Evolutionary conservation across 2,888 invertebrate genomes (phyloP), one percentile per base, ranked within the genome.

Genomic region (Pammene aurita): DNA sequence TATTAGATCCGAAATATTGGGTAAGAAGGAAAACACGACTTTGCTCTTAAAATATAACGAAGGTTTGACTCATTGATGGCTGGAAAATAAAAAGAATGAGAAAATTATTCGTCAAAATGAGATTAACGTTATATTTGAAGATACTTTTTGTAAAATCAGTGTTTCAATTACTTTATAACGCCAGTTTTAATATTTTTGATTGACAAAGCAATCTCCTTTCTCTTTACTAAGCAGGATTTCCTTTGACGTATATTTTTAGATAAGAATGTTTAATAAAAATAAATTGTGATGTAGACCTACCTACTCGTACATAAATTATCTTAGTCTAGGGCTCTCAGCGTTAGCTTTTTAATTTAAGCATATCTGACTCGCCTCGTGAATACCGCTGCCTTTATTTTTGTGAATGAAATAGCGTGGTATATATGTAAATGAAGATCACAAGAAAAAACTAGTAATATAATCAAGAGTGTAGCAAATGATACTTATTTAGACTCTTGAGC

Each of bases 31-130:
- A 58, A 69, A 69, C 64, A 69, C 34, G 60, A 41, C 9, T 60
- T 55, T 35, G 46, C 58, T 55, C 54, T 65, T 60, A 54, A 68
- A 65, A 60, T 55, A 60, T 65, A 60, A 65, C 46, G 60, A 46
- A 60, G 48, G 42, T 46, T 48, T 60, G 54, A 60, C 65, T 65
- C 60, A 65, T 65, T 48, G 69, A 65, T 60, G 60, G 26, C 11
- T 38, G 26, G 6, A 10, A 41, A 65, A 55, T 46, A 34, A 41
- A 48, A 64, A 41, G 41, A 62, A 55, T 5, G 46, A 48, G 34
- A 57, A 14, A 50, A 52, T 61, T 62, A 46, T 50, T 50, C 38
- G 50, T 44, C 63, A 42, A 54, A 66, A 46, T n/a, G n/a, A 26
- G 44, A 48, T 61, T 48, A n/a, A 61, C 18, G 10, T 10, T 46